Base-by-base conservation (phyloP, 2,797 vertebrate genomes). In the Naso thynnoides region DNA sequence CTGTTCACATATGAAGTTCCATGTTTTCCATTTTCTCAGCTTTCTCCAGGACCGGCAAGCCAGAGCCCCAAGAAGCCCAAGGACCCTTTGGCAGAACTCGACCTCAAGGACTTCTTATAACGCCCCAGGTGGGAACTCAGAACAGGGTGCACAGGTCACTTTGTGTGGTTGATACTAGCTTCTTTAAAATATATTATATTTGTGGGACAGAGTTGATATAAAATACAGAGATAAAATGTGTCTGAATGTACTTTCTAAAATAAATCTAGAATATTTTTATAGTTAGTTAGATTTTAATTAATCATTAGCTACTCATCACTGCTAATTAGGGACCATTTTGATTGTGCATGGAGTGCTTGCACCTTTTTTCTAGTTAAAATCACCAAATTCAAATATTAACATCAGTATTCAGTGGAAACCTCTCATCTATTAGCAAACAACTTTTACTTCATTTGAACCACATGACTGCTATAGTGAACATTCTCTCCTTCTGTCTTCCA, bases 101-200 rank as follows among this genome's bases (percentile, higher is more conserved):
- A 99, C 94, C 98, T 99, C 95, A 99, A 99, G 95, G 98, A 99
- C 95, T 99, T 99, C 97, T 97, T 99, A 95, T 99, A 98, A 98
- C 92, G 50, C 44, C 84, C 87, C 91, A 94, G 96, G 96, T 97
- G 92, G 70, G 89, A 83, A 63, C 49, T 85, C n/a, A 29, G 8
- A 27, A 26, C 16, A 6, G 14, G 18, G 11, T 45, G 31, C 10
- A 16, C 7, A 26, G 15, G 8, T 26, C 3, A 49, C 7, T 49
- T 49, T 49, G 23, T 27, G 16, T 27, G 7, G 24, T 14, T 41
- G n/a, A 56, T 38, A 36, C 8, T n/a, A n/a, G n/a, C n/a, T n/a
- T n/a, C n/a, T n/a, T n/a, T n/a, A n/a, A n/a, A n/a, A n/a, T n/a
- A n/a, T n/a, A 36, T 36, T 36, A n/a, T n/a, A 36, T 8, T 10